Evolutionary conservation across 2,888 invertebrate species (phyloP), one percentile per base, ranked within the genome.

Genomic region (Calameuta idolon): DNA sequence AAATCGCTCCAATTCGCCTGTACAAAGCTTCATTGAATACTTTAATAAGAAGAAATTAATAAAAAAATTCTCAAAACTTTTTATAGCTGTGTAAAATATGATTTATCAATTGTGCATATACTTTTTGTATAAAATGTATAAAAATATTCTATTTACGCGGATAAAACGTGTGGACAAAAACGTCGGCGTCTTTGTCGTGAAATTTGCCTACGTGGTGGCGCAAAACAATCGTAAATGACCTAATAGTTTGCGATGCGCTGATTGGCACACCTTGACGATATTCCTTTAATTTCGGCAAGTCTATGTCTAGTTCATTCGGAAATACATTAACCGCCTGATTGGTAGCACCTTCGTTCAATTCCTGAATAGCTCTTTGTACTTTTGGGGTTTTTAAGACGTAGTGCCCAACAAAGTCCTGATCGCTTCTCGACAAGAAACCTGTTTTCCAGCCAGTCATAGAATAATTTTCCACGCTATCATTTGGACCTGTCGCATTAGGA

Each of bases 111-210:
- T 55, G 55, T 5, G 23, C 23, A 9, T 55, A 55, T 55, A 55
- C 9, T 23, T 9, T 55, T 23, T 55, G 55, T 23, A 55, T 55
- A 55, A 55, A 55, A 9, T 55, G 23, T 55, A 55, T 55, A 55
- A 55, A 55, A 55, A 55, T 71, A 71, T 9, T 71, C 2, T 71
- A 71, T 33, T 5, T 71, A 31, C 1, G 1, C 0, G 89, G 89
- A 80, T 88, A 89, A 75, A 88, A 83, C 0, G 89, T 89, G 0
- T 87, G 85, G 0, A 89, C 81, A 12, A 89, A 89, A 0, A 89
- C 85, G 11, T 88, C 83, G 0, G 85, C 85, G 0, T 83, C 15
- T 0, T 79, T 74, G 71, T 89, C 75, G 0, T 77, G 71, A 0
- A 79, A 11, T 34, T 81, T 23, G 0, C 78, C 79, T 0, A 30